These are phyloP conservation scores for Falco rusticolus DNA, from an alignment of 2,797 vertebrate genomes.

Conservation along the genomic window DNA sequence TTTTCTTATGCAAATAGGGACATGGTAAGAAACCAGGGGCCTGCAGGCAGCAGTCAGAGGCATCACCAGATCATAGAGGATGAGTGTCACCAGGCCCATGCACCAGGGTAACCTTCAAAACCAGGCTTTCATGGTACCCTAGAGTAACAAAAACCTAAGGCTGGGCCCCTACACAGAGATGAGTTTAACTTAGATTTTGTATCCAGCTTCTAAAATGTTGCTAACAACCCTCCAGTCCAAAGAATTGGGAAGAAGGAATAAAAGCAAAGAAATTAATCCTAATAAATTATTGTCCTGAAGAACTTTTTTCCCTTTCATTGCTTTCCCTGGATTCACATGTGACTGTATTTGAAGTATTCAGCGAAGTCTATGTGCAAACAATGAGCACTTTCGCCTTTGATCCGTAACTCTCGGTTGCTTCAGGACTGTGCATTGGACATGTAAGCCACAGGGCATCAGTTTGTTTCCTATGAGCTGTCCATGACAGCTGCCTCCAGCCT, in stretches of 20 bases:
- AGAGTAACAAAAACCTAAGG: background rate
- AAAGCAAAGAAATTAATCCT: background rate
- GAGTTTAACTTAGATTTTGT: background rate
- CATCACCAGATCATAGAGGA: background rate
- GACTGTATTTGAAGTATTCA: background rate
- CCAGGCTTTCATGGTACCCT: background rate
- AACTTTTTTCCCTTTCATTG: background rate
- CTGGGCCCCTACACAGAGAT: background rate
- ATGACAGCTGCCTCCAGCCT: background rate
- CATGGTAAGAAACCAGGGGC: background rate
- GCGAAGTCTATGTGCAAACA: slow-evolving; percentile 1
- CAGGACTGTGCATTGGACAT: background rate
- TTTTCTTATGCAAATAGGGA: slow-evolving; percentile 63
- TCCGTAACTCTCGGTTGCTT: background rate
- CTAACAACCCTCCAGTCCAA: background rate
- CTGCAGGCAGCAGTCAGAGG: background rate
- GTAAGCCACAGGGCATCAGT: background rate
- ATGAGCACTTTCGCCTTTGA: background rate
- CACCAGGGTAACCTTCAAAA: background rate
- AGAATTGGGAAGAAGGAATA: background rate
- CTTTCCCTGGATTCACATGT: background rate
- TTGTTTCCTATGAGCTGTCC: background rate
- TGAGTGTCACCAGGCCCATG: rapidly evolving
- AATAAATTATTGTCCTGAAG: background rate
- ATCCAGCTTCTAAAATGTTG: background rate